These are phyloP conservation scores for Monarcha castaneiventris DNA, from an alignment of 2,113 vertebrate genomes.

Conservation along the genomic window DNA sequence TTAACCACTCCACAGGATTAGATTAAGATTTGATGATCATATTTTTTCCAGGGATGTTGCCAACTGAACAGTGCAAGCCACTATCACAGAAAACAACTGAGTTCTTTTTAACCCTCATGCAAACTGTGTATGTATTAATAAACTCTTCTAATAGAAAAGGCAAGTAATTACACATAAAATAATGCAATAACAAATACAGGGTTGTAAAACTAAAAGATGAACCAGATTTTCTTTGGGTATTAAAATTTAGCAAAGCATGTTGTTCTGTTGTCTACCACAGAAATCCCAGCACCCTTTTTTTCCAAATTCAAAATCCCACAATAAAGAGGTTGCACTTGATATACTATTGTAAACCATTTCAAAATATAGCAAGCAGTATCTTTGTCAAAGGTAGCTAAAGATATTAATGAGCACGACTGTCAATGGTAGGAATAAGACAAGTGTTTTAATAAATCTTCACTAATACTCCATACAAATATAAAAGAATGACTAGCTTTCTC, in stretches of 20 bases:
- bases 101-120: conserved; percentile 18
- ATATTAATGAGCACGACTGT: conserved; percentile 54
- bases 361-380: conserved; percentile 33
- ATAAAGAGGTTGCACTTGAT: conserved; percentile 17
- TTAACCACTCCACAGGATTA: neutral
- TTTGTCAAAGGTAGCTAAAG: conserved; percentile 63
- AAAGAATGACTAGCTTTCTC: conserved; percentile 60
- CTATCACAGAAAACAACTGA: neutral
- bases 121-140: conserved; percentile 30
- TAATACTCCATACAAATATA: conserved; percentile 61
- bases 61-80: neutral
- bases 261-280: neutral
- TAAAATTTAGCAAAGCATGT: neutral
- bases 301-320: neutral
- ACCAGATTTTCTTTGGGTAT: neutral
- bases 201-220: neutral
- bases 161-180: conserved; percentile 59
- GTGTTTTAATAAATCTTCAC: conserved; percentile 72
- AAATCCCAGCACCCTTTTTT: neutral
- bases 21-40: neutral
- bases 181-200: neutral
- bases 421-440: conserved; percentile 54
- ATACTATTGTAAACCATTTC: conserved; percentile 22
- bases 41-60: neutral
- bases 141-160: conserved; percentile 48